Conservation (phyloP, 2,113 vertebrate genomes). For the Calidris pygmaea region DNA sequence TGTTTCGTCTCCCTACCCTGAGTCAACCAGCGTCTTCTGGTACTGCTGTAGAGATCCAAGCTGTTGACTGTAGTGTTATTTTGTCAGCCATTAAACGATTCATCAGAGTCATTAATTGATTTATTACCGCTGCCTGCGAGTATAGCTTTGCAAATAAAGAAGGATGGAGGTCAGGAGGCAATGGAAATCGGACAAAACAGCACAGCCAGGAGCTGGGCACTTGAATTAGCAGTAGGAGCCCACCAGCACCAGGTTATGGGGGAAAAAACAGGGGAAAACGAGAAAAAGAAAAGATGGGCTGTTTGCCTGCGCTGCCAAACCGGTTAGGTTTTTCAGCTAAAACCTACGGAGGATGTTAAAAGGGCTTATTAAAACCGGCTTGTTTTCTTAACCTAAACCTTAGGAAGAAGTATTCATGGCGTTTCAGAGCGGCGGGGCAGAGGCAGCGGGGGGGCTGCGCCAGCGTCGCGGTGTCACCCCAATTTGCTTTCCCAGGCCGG, state of each 20-base stretch:
- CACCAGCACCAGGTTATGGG: neutral
- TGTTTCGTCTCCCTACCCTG: conserved; percentile 77
- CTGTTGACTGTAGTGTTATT: conserved; percentile 83
- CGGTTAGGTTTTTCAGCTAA: neutral
- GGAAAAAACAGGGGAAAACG: neutral
- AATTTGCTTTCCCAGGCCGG: neutral
- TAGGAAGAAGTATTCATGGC: neutral
- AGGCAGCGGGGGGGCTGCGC: rapidly evolving
- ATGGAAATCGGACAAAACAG: conserved; percentile 73
- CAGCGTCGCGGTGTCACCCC: rapidly evolving
- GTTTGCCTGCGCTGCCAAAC: neutral
- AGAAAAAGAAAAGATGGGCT: neutral
- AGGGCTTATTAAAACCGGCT: neutral
- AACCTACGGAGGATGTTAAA: neutral
- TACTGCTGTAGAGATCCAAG: conserved; percentile 83
- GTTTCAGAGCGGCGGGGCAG: neutral
- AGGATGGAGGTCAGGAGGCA: conserved; percentile 78
- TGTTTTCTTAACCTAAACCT: conserved; percentile 47
- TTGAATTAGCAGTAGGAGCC: conserved; percentile 30
- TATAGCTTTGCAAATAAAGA: conserved; percentile 84
- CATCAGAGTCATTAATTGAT: conserved; percentile 86
- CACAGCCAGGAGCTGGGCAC: conserved; percentile 57
- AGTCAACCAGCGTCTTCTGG: conserved; percentile 80
- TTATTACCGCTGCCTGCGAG: conserved; percentile 81
- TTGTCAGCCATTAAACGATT: conserved; percentile 85